These are phyloP conservation scores for Diplolepis rosae DNA, from an alignment of 2,888 invertebrate species.

Conservation along the genomic window DNA sequence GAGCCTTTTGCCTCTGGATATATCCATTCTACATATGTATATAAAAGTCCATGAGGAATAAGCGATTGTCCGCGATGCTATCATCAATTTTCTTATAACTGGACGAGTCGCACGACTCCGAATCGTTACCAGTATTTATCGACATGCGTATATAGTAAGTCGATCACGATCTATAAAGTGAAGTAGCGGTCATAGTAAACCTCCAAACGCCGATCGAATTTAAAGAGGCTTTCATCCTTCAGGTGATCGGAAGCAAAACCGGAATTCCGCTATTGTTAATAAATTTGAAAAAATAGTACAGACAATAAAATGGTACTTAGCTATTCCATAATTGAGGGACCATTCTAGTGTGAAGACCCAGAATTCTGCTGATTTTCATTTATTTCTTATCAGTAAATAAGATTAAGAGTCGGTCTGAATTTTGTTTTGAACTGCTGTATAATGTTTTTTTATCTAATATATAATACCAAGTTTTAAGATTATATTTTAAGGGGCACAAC, in stretches of 20 bases:
- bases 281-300: not conserved
- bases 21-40: not conserved
- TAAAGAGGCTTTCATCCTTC: conserved; percentile 8
- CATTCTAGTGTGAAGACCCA: too few relatives aligned
- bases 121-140: conserved; percentile 12
- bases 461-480: too few relatives aligned
- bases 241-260: not conserved
- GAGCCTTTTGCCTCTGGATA: conserved; percentile 22
- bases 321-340: too few relatives aligned
- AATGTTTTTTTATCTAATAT: too few relatives aligned
- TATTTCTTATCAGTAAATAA: too few relatives aligned
- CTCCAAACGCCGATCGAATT: not conserved
- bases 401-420: too few relatives aligned
- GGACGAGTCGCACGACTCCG: not conserved
- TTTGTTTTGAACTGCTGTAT: too few relatives aligned
- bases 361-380: too few relatives aligned
- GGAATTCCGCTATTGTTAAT: not conserved
- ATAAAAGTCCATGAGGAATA: conserved; percentile 43
- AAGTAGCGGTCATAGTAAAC: not conserved
- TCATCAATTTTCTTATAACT: conserved; percentile 44
- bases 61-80: conserved; percentile 45
- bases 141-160: not conserved
- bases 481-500: too few relatives aligned
- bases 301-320: not conserved
- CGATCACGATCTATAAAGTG: conserved; percentile 1